Conservation (phyloP, 2,888 invertebrate genomes). For the Glyphotaelius pellucidus region DNA sequence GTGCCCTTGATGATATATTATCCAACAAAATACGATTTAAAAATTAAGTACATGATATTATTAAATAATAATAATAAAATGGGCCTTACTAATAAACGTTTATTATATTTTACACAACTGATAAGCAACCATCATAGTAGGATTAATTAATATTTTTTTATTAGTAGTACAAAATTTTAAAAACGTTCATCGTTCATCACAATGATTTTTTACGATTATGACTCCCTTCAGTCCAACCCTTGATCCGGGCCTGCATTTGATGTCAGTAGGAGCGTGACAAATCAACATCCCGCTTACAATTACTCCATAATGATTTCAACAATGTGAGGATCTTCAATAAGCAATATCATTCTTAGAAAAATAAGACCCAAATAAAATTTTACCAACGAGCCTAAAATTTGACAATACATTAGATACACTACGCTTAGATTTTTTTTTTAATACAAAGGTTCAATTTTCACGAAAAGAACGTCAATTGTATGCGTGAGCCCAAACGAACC, state of each 20-base stretch:
- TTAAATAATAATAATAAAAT: no score
- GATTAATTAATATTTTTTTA: no score
- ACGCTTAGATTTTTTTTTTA: background rate
- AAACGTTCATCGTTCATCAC: no score
- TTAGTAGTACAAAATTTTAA: no score
- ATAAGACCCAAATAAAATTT: background rate
- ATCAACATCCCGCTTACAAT: background rate
- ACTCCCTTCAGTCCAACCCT: background rate
- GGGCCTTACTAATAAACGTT: no score
- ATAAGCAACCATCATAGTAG: no score
- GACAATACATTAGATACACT: background rate
- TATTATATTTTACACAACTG: no score
- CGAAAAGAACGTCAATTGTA: background rate
- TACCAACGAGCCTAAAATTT: background rate
- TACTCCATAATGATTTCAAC: background rate
- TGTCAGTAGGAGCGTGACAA: background rate
- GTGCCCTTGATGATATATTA: no score
- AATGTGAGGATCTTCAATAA: background rate
- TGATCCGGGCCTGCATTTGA: background rate
- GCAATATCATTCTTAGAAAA: background rate
- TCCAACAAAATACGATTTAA: no score
- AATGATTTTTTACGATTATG: no score
- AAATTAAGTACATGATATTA: no score
- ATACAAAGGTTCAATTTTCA: conserved; percentile 1
- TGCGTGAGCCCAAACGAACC: background rate